Evolutionary conservation across 2,888 invertebrate species (phyloP).

Genomic region (Aplocera efformata): DNA sequence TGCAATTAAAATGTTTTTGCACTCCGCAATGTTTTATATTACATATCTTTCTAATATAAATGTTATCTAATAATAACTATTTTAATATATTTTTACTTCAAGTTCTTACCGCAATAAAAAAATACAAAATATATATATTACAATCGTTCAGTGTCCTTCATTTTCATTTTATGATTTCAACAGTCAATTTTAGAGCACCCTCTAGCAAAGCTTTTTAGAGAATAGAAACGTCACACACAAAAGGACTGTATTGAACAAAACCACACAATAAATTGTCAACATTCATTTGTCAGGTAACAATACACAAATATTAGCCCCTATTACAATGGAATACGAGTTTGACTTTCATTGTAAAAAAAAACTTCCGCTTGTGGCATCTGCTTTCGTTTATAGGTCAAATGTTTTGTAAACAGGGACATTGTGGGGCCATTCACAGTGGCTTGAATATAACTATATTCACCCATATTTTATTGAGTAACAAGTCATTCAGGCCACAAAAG

Average conservation of each 20-base stretch:
- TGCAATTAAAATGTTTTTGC: too few species aligned
- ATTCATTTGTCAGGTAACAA: slow-evolving; percentile 67
- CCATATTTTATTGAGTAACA: slow-evolving; percentile 21
- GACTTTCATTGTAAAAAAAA: slow-evolving; percentile 44
- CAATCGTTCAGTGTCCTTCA: too few species aligned
- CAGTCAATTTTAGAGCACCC: slow-evolving; percentile 13
- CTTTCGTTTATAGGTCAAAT: slow-evolving; percentile 68
- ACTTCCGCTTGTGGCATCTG: slow-evolving; percentile 57
- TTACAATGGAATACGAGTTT: slow-evolving; percentile 42
- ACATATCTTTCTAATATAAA: too few species aligned
- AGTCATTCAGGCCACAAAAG: not conserved
- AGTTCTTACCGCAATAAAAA: too few species aligned
- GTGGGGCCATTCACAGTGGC: slow-evolving; percentile 36
- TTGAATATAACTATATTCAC: slow-evolving; percentile 30
- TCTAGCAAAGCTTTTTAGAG: slow-evolving; percentile 28
- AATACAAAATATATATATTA: too few species aligned
- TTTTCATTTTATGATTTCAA: not conserved
- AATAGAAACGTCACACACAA: slow-evolving; percentile 63
- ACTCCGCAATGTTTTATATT: too few species aligned
- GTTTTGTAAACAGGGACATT: slow-evolving; percentile 60
- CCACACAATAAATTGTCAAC: slow-evolving; percentile 73
- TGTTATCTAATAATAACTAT: too few species aligned
- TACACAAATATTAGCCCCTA: slow-evolving; percentile 37
- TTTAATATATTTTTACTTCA: too few species aligned
- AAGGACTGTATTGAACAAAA: slow-evolving; percentile 34